Conservation (phyloP, 1,140 invertebrate genomes). For the Temnothorax longispinosus region DNA sequence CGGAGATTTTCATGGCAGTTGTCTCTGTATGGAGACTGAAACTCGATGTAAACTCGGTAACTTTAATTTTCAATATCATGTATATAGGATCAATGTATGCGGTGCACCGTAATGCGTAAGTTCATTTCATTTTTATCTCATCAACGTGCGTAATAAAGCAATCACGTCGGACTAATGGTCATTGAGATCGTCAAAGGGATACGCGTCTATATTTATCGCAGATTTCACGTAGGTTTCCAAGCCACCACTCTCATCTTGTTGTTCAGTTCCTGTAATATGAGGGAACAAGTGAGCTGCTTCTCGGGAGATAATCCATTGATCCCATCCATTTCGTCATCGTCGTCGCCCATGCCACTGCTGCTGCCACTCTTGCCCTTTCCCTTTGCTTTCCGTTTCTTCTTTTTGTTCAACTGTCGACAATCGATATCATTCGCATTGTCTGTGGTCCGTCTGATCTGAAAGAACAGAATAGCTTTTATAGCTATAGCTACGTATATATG, state of each 20-base stretch:
- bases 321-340: conserved; percentile 87
- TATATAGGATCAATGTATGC: neutral
- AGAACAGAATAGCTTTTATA: conserved; percentile 48
- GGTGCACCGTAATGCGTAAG: neutral
- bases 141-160: neutral
- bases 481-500: neutral
- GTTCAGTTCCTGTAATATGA: conserved; percentile 91
- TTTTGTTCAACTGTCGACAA: conserved; percentile 84
- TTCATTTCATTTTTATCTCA: conserved; percentile 5
- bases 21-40: conserved; percentile 42
- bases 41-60: neutral
- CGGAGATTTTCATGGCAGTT: conserved; percentile 52
- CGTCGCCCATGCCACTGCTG: conserved; percentile 84
- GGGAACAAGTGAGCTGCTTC: conserved; percentile 87
- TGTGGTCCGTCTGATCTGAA: conserved; percentile 84
- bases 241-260: conserved; percentile 89
- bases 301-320: conserved; percentile 85
- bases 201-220: neutral
- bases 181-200: neutral
- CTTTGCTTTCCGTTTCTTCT: conserved; percentile 86
- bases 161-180: conserved; percentile 21
- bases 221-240: conserved; percentile 87
- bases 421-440: conserved; percentile 85
- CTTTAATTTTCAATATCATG: neutral
- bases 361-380: conserved; percentile 82